Base-by-base conservation (phyloP, 1,140 invertebrate species). In the Zaprionus davidi region DNA sequence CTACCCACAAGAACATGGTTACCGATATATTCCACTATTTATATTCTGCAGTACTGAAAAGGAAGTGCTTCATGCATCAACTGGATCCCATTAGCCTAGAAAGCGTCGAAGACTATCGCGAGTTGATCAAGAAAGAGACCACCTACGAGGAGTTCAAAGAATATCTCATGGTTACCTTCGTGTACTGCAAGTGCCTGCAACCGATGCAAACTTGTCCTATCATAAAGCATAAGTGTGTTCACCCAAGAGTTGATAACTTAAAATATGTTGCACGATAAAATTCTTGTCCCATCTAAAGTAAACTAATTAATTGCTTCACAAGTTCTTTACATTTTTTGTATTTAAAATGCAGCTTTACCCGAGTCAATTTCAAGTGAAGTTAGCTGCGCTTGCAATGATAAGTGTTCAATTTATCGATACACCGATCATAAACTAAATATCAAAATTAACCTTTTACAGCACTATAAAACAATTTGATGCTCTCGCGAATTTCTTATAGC, bases 21-120 rank as follows among this genome's bases (percentile, higher is more conserved):
- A 69, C 58, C 22, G 85, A 90, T 55, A 85, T 90, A 4, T 90
- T 90, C 9, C 82, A 90, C 36, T 90, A 82, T 53, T 80, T 73
- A 1, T 62, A 90, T 38, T 70, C 85, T 1, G 53, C 73, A 0
- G 46, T 85, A 12, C 55, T 90, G 15, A 90, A 82, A 53, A 44
- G 85, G 2, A 90, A 90, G 53, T 86, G 78, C 49, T 71, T 31
- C 41, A 77, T 86, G 86, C 85, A 90, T 59, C 85, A 90, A 36
- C 56, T 90, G 60, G 85, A 90, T 41, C 85, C 85, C 3, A 55
- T 90, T 2, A 82, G 64, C 31, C 17, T 82, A 53, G 86, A 85
- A 22, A 86, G 76, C 53, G 73, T 90, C 7, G 85, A 85, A 38
- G 85, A 90, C 0, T 90, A 90, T 26, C 82, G 82, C 7, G 69